Conservation (phyloP, 2,797 vertebrate species). For the Microctenopoma stevenorrisi region DNA sequence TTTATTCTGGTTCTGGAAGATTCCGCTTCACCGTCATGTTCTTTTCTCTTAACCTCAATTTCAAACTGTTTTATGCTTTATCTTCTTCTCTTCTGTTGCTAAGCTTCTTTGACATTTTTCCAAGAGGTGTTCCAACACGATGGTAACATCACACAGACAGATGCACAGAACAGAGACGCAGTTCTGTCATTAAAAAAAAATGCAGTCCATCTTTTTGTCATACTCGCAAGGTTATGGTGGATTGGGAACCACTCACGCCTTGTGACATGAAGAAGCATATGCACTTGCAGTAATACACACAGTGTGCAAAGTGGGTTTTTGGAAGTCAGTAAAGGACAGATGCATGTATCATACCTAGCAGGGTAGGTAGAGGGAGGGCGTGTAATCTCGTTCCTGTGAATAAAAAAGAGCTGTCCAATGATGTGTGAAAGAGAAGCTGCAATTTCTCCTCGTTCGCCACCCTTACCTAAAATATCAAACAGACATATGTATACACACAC, state of each 20-base stretch:
- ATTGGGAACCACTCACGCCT: constrained; percentile 34
- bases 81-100: constrained; percentile 29
- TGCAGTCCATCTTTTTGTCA: constrained; percentile 18
- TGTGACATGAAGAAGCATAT: constrained; percentile 18
- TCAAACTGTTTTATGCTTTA: constrained; percentile 36
- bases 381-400: constrained; percentile 54
- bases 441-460: constrained; percentile 61
- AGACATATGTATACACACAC: constrained; percentile 19
- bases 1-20: constrained; percentile 8
- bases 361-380: constrained; percentile 31
- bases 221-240: constrained; percentile 19
- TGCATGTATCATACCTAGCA: constrained; percentile 67
- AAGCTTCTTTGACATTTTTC: constrained; percentile 51
- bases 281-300: neutral
- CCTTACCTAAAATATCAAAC: constrained; percentile 53
- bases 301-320: constrained; percentile 42
- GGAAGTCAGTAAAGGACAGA: constrained; percentile 70
- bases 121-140: constrained; percentile 38
- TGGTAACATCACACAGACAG: constrained; percentile 18
- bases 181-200: constrained; percentile 35
- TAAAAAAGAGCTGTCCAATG: constrained; percentile 68
- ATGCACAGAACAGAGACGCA: constrained; percentile 19
- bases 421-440: constrained; percentile 75
- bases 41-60: constrained; percentile 29
- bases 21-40: neutral